Conservation (phyloP, 2,113 vertebrate genomes). For the Onychorhynchus coronatus region DNA sequence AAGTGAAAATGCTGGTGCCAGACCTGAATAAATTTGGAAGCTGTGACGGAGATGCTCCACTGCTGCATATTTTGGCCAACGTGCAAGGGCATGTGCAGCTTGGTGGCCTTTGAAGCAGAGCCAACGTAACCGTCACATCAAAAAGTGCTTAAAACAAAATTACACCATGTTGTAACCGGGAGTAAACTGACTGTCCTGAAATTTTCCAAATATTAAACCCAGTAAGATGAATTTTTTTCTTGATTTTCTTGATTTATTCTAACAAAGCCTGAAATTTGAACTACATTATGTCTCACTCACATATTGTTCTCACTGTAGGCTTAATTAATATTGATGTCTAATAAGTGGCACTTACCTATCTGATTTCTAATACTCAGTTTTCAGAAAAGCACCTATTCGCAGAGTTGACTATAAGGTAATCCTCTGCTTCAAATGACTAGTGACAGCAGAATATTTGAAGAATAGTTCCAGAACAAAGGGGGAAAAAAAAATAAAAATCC, state of each 20-base stretch:
- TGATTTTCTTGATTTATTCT: neutral
- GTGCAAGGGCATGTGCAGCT: accelerated
- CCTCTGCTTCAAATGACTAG: neutral
- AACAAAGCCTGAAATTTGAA: neutral
- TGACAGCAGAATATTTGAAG: neutral
- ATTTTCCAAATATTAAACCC: neutral
- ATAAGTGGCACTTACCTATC: neutral
- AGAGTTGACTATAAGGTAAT: neutral
- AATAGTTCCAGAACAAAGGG: neutral
- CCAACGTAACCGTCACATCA: neutral
- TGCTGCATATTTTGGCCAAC: neutral
- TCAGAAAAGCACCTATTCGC: neutral
- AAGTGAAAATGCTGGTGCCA: neutral
- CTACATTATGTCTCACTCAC: neutral
- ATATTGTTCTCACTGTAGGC: neutral
- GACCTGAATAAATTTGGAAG: neutral
- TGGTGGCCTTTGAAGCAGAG: neutral
- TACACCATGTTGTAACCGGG: neutral
- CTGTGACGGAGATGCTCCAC: neutral
- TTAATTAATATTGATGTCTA: neutral
- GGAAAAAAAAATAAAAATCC: neutral
- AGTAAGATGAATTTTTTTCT: neutral
- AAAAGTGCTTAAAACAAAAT: neutral
- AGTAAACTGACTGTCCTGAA: neutral
- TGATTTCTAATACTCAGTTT: neutral